Evolutionary conservation across 1,140 invertebrate species (phyloP).

Genomic region (Drosophila watanabei): DNA sequence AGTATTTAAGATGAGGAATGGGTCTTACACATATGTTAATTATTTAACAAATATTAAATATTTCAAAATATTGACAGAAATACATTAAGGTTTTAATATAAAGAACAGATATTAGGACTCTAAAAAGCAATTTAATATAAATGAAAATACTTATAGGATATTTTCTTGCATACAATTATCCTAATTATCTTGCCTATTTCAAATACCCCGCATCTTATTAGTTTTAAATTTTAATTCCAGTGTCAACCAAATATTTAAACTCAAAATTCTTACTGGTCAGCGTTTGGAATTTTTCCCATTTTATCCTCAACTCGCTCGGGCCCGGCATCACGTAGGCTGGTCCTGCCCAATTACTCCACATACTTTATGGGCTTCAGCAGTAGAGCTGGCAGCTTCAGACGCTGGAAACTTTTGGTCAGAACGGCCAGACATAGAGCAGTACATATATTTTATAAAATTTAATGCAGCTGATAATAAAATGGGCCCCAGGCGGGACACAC

Average conservation of each 20-base stretch:
- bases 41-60: too few relatives aligned
- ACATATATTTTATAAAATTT: slow-evolving; percentile 76
- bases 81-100: background rate
- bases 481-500: slow-evolving; percentile 31
- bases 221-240: background rate
- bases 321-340: slow-evolving; percentile 26
- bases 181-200: background rate
- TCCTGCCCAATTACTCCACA: slow-evolving; percentile 34
- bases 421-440: slow-evolving; percentile 4
- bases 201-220: too few relatives aligned
- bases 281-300: slow-evolving; percentile 18
- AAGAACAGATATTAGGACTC: too few relatives aligned
- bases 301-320: slow-evolving; percentile 5
- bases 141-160: background rate
- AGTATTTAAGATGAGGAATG: background rate
- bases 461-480: slow-evolving; percentile 78
- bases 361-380: slow-evolving; percentile 50
- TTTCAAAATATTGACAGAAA: too few relatives aligned
- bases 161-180: background rate
- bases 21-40: too few relatives aligned
- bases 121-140: background rate
- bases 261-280: slow-evolving; percentile 49
- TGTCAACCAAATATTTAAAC: slow-evolving; percentile 13
- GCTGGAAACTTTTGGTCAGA: slow-evolving; percentile 52
- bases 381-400: slow-evolving; percentile 30